These are phyloP conservation scores for Molossus molossus DNA, from an alignment of 2,797 vertebrate genomes.

Conservation along the genomic window DNA sequence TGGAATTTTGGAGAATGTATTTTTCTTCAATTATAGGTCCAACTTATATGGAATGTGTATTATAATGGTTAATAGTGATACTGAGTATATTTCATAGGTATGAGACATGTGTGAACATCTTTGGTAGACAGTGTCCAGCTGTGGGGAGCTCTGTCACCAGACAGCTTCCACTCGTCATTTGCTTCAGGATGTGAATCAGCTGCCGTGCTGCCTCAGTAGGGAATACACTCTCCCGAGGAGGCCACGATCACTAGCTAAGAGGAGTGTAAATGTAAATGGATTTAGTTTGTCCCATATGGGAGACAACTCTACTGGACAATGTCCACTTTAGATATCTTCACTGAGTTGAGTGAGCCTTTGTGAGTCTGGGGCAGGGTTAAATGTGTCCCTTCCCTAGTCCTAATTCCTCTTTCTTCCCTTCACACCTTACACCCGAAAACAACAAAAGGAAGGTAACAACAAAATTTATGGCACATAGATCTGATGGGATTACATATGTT, in stretches of 20 bases:
- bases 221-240: neutral
- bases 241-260: too few species aligned
- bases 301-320: neutral
- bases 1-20: neutral
- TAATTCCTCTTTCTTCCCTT: neutral
- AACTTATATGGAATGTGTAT: neutral
- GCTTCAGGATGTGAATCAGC: neutral
- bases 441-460: too few species aligned
- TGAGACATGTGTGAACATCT: neutral
- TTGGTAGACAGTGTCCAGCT: neutral
- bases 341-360: neutral
- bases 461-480: neutral
- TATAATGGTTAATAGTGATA: neutral
- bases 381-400: neutral
- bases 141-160: neutral
- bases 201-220: neutral
- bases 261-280: accelerated
- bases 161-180: neutral
- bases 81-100: neutral
- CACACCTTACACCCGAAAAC: neutral
- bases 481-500: neutral
- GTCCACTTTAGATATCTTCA: too few species aligned
- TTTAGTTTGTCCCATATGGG: accelerated
- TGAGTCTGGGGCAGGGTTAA: too few species aligned
- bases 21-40: neutral